phyloP scores from a whole-genome alignment of 1,140 invertebrate species.

The Hylaeus anthracinus region DNA sequence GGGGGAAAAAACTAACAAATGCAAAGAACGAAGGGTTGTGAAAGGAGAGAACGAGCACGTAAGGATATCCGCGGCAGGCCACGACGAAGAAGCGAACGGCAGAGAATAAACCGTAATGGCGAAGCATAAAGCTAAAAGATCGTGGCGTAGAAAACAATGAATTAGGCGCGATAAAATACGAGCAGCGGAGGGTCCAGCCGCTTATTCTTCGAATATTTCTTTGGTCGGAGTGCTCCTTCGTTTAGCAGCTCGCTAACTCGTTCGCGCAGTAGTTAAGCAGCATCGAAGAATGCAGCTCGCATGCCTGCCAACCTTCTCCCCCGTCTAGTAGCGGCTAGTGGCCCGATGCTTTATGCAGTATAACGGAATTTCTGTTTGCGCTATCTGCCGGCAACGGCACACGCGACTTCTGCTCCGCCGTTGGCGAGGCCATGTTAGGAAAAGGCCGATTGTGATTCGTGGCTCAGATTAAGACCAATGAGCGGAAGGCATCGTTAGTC shows the following conservation, averaged over 20 bases:
- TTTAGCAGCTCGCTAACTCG: constrained; percentile 60
- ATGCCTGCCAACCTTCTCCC: constrained; percentile 59
- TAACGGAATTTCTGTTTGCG: constrained; percentile 71
- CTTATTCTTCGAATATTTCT: constrained; percentile 39
- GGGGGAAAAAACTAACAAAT: constrained; percentile 17
- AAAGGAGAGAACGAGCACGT: constrained; percentile 14
- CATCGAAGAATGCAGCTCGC: constrained; percentile 72
- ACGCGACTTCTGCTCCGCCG: constrained; percentile 37
- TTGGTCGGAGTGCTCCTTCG: constrained; percentile 11
- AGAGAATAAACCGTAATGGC: constrained; percentile 47
- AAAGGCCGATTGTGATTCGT: constrained; percentile 51
- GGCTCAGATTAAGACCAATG: constrained; percentile 52
- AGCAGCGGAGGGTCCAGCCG: neutral
- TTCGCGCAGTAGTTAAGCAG: constrained; percentile 72
- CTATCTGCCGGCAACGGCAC: constrained; percentile 55
- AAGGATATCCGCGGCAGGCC: constrained; percentile 1
- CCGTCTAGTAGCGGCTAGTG: constrained; percentile 13
- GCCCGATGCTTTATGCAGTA: constrained; percentile 63
- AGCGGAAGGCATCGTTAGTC: constrained; percentile 53
- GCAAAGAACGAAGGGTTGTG: neutral
- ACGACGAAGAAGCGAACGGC: constrained; percentile 14
- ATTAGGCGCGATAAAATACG: constrained; percentile 50
- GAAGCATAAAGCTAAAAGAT: constrained; percentile 40
- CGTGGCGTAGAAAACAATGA: constrained; percentile 54
- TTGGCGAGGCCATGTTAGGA: constrained; percentile 40